Base-by-base conservation (phyloP, 2,113 vertebrate species). In the Cebus imitator region DNA sequence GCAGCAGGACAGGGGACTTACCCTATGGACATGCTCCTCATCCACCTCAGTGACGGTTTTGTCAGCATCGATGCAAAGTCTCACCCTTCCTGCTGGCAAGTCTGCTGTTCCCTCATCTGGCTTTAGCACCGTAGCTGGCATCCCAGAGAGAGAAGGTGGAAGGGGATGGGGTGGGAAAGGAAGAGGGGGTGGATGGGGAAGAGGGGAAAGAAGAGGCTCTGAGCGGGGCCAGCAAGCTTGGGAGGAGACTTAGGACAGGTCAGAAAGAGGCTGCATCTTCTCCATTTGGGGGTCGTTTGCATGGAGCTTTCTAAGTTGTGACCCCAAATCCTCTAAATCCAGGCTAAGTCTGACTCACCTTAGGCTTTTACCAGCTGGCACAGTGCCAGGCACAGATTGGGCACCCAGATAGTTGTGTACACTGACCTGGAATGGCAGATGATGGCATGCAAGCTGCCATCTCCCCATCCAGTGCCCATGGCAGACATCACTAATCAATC, bases 101-200 rank as follows among this genome's bases (percentile, higher is more conserved):
- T 99, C 99, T 0, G 99, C 99, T 0, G 99, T 99, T 5, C 99
- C 99, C 96, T 99, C 99, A 0, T 99, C 99, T 0, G 99, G 99
- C 93, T 99, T 99, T 91, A 99, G 98, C 97, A 99, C 99, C 0
- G 99, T 99, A 64, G 99, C 99, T 99, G 98, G 75, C 5, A 18
- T 3, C 12, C 64, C 81, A 64, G 75, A 90, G 32, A 85, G 17
- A 23, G 1, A 61, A 35, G 50, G 6, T 23, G 32, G 17, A n/a
- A 12, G 52, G 2, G 57, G 5, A 30, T 13, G 12, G 43, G 17
- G 5, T 20, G 3, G 55, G 7, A 23, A 23, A 4, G n/a, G 13
- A 13, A 64, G 27, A 27, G 40, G 2, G 30, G 12, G 17, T 35
- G 2, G 57, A 5, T 23, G 30, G 8, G n/a, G 13, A 13, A 64